Base-by-base conservation (phyloP, 2,113 vertebrate species). In the Onychostruthus taczanowskii region DNA sequence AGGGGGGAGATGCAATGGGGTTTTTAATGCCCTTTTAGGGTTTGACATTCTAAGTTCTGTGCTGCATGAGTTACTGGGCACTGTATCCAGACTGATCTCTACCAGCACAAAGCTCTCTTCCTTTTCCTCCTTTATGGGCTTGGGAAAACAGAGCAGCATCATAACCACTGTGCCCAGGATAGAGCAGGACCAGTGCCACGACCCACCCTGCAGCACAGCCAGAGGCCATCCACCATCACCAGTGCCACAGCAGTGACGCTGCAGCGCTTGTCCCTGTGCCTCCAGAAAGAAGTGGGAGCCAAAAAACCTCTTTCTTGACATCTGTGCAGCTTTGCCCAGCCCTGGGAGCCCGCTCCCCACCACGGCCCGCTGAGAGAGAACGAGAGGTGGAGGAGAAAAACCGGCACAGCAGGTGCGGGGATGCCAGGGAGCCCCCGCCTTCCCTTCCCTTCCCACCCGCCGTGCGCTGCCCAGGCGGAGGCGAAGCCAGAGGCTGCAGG, bases 341-440 rank as follows among this genome's bases (percentile, higher is more conserved):
- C 85, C 82, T 4, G 3, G 69, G 82, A 95, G 88, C 73, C 81
- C 2, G 0, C 31, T 95, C 78, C 73, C 74, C 44, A 56, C 22
- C 93, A 89, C 3, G 10, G 73, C 69, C 52, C 17, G 1, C 73
- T 62, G 84, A 69, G 43, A 70, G 27, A 63, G 84, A 96, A 91
- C 73, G 87, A 90, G 90, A 96, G 47, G 41, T 55, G 49, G 81
- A 96, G 90, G 96, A 91, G 90, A 94, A 96, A 91, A 96, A 96
- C 84, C 77, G 56, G 93, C 27, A 0, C 3, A 9, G 89, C 80
- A 69, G 84, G 77, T 95, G 77, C 5, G 0, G 77, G 87, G 95
- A 47, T 89, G 93, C 52, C 91, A 89, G 89, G 21, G 9, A 84
- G 90, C 84, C 84, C 89, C 41, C 7, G 6, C 31, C 55, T 55